These are phyloP conservation scores for Onychomys arenicola DNA, from an alignment of 2,797 vertebrate species.

Conservation along the genomic window DNA sequence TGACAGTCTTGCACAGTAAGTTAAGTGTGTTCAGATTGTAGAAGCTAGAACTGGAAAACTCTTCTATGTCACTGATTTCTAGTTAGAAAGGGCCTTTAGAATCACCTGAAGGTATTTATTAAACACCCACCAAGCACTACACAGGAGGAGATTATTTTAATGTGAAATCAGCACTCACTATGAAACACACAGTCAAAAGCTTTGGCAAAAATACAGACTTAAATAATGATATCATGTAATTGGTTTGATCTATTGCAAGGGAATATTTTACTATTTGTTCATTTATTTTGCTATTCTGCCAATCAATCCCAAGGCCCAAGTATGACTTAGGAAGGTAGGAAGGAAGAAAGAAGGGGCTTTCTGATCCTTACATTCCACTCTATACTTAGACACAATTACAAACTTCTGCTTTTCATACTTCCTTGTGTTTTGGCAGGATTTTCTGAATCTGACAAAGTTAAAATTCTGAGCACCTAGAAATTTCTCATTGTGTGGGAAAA, in stretches of 20 bases:
- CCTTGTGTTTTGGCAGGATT: background rate
- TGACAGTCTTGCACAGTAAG: background rate
- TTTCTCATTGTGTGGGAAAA: background rate
- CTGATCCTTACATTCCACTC: too few species aligned
- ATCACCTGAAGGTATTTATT: background rate
- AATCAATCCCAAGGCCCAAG: background rate
- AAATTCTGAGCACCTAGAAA: background rate
- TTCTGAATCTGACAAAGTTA: background rate
- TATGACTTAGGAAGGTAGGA: background rate
- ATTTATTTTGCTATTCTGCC: background rate
- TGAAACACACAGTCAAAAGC: background rate
- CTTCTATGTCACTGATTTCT: background rate
- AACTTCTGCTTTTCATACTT: fast-evolving
- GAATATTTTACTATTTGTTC: background rate
- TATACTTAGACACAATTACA: background rate
- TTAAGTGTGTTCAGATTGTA: background rate
- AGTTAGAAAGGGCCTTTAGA: background rate
- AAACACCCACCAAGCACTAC: background rate
- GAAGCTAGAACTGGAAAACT: background rate
- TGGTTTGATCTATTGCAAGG: slow-evolving; percentile 16
- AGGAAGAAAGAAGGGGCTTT: background rate
- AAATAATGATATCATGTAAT: background rate
- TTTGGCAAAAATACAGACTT: background rate
- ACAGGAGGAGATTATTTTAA: background rate
- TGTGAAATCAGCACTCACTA: background rate